phyloP scores from a whole-genome alignment of 2,113 vertebrate genomes.

The Machaerirhynchus nigripectus region DNA sequence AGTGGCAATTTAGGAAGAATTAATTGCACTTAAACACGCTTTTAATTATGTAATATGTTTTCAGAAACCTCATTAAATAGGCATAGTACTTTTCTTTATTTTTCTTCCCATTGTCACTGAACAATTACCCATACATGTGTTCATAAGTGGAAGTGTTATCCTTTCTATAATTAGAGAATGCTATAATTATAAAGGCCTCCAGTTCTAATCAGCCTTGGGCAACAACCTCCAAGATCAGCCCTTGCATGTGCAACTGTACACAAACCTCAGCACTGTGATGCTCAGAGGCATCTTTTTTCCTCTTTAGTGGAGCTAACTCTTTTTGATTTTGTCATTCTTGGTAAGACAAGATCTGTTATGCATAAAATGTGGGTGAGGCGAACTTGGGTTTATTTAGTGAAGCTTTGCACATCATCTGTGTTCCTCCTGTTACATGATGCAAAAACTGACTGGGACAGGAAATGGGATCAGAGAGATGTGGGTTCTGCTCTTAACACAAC shows the following conservation, averaged over 20 bases:
- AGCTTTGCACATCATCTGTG: background rate
- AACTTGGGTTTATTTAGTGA: background rate
- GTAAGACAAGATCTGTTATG: background rate
- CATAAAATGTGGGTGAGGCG: background rate
- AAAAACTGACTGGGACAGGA: background rate
- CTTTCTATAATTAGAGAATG: conserved; percentile 21
- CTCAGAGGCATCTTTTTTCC: background rate
- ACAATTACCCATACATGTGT: background rate
- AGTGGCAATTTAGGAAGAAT: background rate
- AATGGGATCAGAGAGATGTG: background rate
- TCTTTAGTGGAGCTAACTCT: background rate
- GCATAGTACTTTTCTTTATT: background rate
- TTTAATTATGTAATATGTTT: background rate
- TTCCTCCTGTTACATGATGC: background rate
- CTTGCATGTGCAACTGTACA: background rate
- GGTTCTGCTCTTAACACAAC: background rate
- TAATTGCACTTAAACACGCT: background rate
- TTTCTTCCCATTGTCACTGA: background rate
- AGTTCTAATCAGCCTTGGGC: background rate
- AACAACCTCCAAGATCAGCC: background rate
- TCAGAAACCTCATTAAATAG: conserved; percentile 3
- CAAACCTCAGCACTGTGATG: background rate
- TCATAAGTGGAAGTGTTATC: background rate
- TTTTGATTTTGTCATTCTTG: background rate
- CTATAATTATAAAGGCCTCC: background rate